A percentile compares a stretch with the other conserved stretches of the same genome.
Evolutionary conservation across 2,113 vertebrate genomes (phyloP).

Genomic region (Stomatorhinus ivindoensis): DNA sequence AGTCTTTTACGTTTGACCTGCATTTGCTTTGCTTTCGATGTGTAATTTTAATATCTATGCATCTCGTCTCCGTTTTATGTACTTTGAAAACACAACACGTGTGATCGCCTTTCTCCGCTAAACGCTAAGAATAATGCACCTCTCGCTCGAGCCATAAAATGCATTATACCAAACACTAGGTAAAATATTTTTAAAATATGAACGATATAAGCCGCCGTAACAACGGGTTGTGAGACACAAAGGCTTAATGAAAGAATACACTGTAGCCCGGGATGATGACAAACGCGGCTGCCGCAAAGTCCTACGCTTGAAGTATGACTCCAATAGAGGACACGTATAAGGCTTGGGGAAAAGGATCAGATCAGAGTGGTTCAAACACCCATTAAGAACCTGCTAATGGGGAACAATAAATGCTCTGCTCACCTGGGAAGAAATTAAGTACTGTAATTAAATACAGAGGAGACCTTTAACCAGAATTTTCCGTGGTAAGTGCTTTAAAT

Average conservation of each 20-base stretch:
- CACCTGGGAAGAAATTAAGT: not conserved
- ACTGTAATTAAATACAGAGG: not conserved
- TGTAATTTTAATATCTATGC: not conserved
- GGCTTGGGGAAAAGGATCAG: not conserved
- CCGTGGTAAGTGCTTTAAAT: not conserved
- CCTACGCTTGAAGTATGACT: constrained; percentile 7
- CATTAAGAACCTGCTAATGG: no score
- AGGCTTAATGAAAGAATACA: constrained; percentile 4
- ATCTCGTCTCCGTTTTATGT: not conserved
- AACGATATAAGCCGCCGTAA: not conserved
- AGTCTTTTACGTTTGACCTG: not conserved
- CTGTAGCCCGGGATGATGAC: not conserved
- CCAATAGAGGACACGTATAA: constrained; percentile 4
- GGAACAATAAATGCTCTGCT: not conserved
- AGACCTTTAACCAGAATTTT: not conserved
- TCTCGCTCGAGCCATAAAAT: not conserved
- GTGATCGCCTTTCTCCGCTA: not conserved
- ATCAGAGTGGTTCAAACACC: not conserved
- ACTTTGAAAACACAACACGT: not conserved
- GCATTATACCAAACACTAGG: not conserved
- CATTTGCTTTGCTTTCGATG: not conserved
- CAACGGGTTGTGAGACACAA: not conserved
- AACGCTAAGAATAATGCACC: not conserved
- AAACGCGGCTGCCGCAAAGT: constrained; percentile 14
- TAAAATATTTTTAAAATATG: not conserved